Percentiles rank a stretch among this genome's conserved stretches.
phyloP scores from a whole-genome alignment of 37 sponge, comb jelly and placozoan genomes.

The Diacarnus erythraeanus region DNA sequence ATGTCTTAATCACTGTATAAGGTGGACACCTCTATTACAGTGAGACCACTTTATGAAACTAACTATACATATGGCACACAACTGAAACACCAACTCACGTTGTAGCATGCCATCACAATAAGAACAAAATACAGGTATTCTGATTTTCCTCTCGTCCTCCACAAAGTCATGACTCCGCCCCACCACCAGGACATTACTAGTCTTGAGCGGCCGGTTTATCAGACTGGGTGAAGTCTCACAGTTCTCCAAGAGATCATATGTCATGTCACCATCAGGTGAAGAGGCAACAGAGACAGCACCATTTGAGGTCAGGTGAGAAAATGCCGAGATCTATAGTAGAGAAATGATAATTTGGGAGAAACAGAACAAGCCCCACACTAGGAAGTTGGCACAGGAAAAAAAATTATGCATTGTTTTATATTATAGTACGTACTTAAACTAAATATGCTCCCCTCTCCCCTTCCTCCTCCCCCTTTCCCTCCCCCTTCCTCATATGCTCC shows the following conservation, averaged over 20 bases:
- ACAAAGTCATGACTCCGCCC: slow-evolving; percentile 64
- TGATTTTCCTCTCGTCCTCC: slow-evolving; percentile 40
- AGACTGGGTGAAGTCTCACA: not conserved
- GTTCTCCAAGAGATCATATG: slow-evolving; percentile 23
- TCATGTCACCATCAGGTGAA: not conserved
- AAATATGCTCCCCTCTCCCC: too few relatives aligned
- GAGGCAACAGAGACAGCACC: not conserved
- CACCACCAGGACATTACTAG: slow-evolving; percentile 25
- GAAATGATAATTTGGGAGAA: not conserved
- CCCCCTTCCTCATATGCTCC: too few relatives aligned
- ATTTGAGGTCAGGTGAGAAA: not conserved
- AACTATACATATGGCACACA: not conserved
- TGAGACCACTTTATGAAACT: not conserved
- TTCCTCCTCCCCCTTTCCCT: too few relatives aligned
- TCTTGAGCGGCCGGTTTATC: slow-evolving; percentile 13
- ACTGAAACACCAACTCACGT: slow-evolving; percentile 22
- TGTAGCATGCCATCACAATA: slow-evolving; percentile 68
- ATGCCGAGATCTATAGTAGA: slow-evolving; percentile 27
- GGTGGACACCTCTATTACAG: not conserved
- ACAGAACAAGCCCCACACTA: not conserved
- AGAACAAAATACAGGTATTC: slow-evolving; percentile 43
- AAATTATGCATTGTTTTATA: too few relatives aligned
- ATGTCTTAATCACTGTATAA: not conserved
- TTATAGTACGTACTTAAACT: too few relatives aligned
- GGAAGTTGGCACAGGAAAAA: not conserved